phyloP scores from a whole-genome alignment of 2,888 invertebrate species.

The Campoplex capitator region DNA sequence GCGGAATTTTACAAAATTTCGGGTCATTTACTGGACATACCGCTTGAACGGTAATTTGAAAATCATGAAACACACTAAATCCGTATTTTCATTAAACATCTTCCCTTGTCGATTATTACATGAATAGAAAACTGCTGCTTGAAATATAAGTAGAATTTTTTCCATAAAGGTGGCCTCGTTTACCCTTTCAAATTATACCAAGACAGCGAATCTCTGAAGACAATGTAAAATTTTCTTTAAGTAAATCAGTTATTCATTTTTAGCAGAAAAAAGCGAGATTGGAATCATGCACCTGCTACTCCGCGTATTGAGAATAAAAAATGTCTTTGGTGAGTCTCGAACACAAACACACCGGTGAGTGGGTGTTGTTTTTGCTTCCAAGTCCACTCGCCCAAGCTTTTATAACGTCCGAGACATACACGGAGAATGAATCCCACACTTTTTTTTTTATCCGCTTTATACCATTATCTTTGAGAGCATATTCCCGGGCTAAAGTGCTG shows the following conservation, averaged over 20 bases:
- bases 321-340: background rate
- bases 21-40: too few relatives aligned
- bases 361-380: constrained; percentile 8
- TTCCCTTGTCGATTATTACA: background rate
- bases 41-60: background rate
- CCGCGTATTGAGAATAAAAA: constrained; percentile 30
- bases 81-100: background rate
- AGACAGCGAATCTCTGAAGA: background rate
- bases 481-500: constrained; percentile 73
- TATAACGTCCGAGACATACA: constrained; percentile 72
- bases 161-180: background rate
- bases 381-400: constrained; percentile 65
- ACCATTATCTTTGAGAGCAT: constrained; percentile 78
- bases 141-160: background rate
- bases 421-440: background rate
- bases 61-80: background rate
- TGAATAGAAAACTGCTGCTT: background rate
- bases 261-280: background rate
- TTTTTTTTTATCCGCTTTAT: constrained; percentile 20
- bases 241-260: background rate
- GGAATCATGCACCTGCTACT: background rate
- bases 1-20: too few relatives aligned
- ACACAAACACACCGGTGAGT: constrained; percentile 4
- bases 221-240: background rate
- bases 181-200: background rate